Evolutionary conservation across 2,113 vertebrate species (phyloP).

Genomic region (Rhegmatorhina hoffmannsi): DNA sequence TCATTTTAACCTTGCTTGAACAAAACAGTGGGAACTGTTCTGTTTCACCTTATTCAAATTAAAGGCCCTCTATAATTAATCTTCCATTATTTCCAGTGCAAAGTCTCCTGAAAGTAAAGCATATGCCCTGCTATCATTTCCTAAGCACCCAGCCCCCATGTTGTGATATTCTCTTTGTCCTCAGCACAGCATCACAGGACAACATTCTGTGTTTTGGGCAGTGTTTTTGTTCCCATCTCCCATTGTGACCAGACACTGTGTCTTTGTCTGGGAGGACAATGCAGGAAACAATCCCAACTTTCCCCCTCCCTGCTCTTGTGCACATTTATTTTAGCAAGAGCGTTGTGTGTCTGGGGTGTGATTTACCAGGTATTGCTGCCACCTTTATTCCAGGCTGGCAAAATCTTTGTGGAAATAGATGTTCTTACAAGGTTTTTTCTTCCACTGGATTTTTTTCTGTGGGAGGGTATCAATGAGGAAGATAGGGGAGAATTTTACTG

Average conservation of each 20-base stretch:
- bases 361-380: background rate
- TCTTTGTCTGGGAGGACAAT: slow-evolving; percentile 28
- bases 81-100: background rate
- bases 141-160: background rate
- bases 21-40: background rate
- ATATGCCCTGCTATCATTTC: background rate
- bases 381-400: background rate
- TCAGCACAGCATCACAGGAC: background rate
- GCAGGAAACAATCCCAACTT: background rate
- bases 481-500: background rate
- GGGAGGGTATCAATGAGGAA: background rate
- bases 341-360: background rate
- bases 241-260: background rate
- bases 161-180: background rate
- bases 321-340: background rate
- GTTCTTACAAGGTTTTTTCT: background rate
- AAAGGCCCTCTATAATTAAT: background rate
- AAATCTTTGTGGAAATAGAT: background rate
- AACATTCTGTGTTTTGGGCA: background rate
- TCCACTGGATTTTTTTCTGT: background rate
- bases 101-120: background rate
- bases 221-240: background rate
- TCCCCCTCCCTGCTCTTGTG: background rate
- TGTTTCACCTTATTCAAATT: background rate
- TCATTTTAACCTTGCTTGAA: background rate